These are phyloP conservation scores for Theretra japonica DNA, from an alignment of 2,888 invertebrate species.

Conservation along the genomic window DNA sequence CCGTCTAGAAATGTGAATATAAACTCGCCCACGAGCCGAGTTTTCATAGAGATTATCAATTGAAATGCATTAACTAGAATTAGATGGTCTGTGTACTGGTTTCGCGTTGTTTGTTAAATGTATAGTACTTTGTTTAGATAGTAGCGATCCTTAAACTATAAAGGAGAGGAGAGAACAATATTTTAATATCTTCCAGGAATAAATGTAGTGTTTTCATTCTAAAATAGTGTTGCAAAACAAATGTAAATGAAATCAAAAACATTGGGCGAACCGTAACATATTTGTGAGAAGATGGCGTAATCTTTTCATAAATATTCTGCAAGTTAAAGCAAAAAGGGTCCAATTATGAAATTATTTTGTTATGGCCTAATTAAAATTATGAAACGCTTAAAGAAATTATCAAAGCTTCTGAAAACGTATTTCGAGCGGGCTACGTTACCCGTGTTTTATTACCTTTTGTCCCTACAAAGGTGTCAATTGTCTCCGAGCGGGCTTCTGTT, in stretches of 20 bases:
- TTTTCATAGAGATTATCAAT: constrained; percentile 8
- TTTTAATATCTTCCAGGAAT: too few species aligned
- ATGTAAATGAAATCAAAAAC: neutral
- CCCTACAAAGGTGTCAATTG: constrained; percentile 47
- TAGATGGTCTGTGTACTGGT: neutral
- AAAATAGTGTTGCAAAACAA: too few species aligned
- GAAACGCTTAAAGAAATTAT: constrained; percentile 14
- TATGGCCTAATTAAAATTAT: constrained; percentile 15
- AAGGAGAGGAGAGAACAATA: too few species aligned
- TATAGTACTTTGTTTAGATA: neutral
- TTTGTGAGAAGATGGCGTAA: neutral
- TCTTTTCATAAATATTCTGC: neutral
- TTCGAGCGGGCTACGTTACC: neutral
- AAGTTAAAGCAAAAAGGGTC: neutral
- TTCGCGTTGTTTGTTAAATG: neutral
- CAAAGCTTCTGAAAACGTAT: constrained; percentile 10
- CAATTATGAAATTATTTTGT: neutral
- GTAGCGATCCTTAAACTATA: too few species aligned
- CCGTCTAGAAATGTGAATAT: neutral
- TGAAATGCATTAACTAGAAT: neutral
- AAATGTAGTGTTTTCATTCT: too few species aligned
- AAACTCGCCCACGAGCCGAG: neutral
- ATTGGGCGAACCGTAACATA: neutral
- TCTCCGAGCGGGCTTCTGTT: constrained; percentile 41
- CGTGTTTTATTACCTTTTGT: constrained; percentile 23